Evolutionary conservation across 2,797 vertebrate species (phyloP).

Genomic region (Coregonus sp.): DNA sequence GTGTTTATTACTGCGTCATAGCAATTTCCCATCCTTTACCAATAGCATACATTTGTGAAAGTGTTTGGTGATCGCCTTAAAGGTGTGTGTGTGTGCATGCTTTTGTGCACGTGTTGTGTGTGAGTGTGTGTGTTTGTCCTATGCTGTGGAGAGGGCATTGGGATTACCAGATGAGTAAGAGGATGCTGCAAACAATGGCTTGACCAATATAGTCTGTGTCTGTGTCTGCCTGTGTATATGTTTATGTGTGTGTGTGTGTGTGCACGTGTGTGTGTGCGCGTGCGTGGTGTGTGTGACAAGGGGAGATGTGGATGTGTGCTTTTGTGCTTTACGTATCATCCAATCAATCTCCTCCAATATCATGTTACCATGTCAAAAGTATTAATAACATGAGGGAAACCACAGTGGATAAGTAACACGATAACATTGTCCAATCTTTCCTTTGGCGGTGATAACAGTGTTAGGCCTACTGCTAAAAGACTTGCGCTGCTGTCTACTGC

Average conservation of each 20-base stretch:
- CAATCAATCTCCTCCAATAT: conserved; percentile 45
- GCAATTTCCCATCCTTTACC: conserved; percentile 27
- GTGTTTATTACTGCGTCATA: conserved; percentile 36
- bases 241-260: neutral
- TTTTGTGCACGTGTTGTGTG: no score
- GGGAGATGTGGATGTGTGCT: neutral
- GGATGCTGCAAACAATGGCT: no score
- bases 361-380: conserved; percentile 43
- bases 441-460: conserved; percentile 48
- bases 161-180: no score
- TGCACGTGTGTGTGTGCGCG: no score
- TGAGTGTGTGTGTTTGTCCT: no score
- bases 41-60: conserved; percentile 1
- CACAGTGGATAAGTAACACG: conserved; percentile 42
- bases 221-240: conserved; percentile 20
- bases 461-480: conserved; percentile 16
- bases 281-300: no score
- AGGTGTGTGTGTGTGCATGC: no score
- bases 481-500: neutral
- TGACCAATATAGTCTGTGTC: no score
- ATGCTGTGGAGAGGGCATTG: no score
- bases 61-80: neutral
- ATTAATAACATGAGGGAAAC: conserved; percentile 42
- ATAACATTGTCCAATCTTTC: conserved; percentile 71
- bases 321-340: conserved; percentile 12